Base-by-base conservation (phyloP, 2,113 vertebrate genomes). In the Halcyon malimbica region DNA sequence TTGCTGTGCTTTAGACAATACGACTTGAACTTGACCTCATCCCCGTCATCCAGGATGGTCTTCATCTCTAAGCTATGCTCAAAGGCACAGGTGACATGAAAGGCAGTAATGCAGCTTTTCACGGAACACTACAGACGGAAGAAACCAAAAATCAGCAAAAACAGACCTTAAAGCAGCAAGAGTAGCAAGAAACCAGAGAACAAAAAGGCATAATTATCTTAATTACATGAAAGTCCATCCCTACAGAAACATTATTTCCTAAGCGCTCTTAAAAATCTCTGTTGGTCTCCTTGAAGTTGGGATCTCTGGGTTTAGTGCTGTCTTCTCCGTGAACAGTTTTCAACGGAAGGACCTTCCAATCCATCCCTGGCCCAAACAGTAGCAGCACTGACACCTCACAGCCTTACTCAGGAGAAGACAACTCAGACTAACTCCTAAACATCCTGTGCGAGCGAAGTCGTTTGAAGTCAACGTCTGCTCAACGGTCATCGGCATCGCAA, bases 41-140 rank as follows among this genome's bases (percentile, higher is more conserved):
- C 99, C 2, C 99, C 99, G 6, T 99, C 99, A 37, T 99, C 99
- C 92, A 99, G 97, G 96, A 99, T 99, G 80, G 99, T 99, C 97
- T 99, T 99, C 99, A 99, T 99, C 97, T 99, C 99, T 81, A 99
- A 98, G 94, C 93, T 99, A 97, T 99, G 99, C 98, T 99, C 99
- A 85, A 99, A 99, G 96, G 99, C 99, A 94, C 99, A 99, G n/a
- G 99, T 99, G 97, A 99, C 99, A n/a, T 99, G 99, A 97, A 99
- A 99, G 79, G 99, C 99, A 86, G 98, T 99, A 89, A 99, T 99
- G 96, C 99, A 99, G 97, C 99, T 99, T 98, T 99, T 99, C 75
- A 99, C 99, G 0, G 99, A 99, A 96, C 99, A 99, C 99, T 99
- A 93, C 7, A 84, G 82, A 94, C 74, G 81, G 93, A 86, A 64